These are phyloP conservation scores for Epiperipatus broadwayi DNA, from an alignment of 2,888 invertebrate genomes.

Conservation along the genomic window DNA sequence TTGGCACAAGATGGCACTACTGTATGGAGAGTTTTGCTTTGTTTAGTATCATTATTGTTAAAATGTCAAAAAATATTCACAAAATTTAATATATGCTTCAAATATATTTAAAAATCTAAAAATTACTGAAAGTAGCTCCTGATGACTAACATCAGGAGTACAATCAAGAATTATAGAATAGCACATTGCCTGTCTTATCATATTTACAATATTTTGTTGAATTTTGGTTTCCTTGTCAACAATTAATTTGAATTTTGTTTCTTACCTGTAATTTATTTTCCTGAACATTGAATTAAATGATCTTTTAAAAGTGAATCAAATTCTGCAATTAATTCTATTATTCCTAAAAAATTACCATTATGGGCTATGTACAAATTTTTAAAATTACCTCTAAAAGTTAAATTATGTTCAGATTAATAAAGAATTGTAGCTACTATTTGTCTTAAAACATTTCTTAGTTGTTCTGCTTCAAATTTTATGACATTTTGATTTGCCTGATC, in stretches of 20 bases:
- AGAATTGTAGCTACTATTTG: conserved; percentile 14
- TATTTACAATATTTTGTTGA: conserved; percentile 19
- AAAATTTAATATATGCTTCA: no score
- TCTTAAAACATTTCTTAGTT: conserved; percentile 7
- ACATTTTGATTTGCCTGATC: not conserved
- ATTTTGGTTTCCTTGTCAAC: conserved; percentile 21
- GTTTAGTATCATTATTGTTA: no score
- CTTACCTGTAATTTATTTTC: no score
- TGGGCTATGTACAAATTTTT: conserved; percentile 8
- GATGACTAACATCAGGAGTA: conserved; percentile 21
- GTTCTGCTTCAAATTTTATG: not conserved
- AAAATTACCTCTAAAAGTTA: conserved; percentile 15
- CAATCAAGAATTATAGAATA: conserved; percentile 20
- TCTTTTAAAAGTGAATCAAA: conserved; percentile 14
- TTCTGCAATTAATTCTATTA: conserved; percentile 14
- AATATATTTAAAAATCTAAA: no score
- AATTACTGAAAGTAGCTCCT: conserved; percentile 22
- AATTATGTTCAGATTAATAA: conserved; percentile 13
- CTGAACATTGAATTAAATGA: conserved; percentile 9
- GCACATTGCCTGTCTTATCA: conserved; percentile 20
- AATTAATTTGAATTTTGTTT: no score
- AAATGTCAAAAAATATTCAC: no score
- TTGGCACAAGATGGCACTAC: no score
- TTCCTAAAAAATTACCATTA: conserved; percentile 17
- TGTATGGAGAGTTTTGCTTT: no score